Evolutionary conservation across 1,140 invertebrate genomes (phyloP).

Genomic region (Luehdorfia chinensis): DNA sequence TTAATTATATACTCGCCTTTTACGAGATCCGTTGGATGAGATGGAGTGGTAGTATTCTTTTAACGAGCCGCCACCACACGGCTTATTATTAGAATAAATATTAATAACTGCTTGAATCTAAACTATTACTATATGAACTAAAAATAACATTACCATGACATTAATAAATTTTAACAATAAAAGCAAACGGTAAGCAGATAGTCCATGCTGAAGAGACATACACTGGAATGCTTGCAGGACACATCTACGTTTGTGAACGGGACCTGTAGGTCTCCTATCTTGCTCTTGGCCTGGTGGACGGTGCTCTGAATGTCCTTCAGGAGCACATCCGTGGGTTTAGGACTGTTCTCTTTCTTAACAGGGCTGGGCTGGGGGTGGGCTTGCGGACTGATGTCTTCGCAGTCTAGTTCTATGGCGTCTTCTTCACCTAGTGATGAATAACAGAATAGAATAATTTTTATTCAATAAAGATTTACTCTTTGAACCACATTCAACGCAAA

Average conservation of each 20-base stretch:
- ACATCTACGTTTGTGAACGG: constrained; percentile 46
- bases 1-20: too few relatives aligned
- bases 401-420: constrained; percentile 62
- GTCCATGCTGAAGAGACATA: constrained; percentile 63
- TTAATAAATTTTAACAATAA: background rate
- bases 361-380: constrained; percentile 49
- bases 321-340: constrained; percentile 51
- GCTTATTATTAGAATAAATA: too few relatives aligned
- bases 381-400: constrained; percentile 18
- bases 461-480: too few relatives aligned
- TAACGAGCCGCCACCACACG: too few relatives aligned
- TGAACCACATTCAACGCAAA: background rate
- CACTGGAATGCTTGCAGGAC: constrained; percentile 51
- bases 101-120: too few relatives aligned
- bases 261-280: constrained; percentile 80
- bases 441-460: too few relatives aligned
- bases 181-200: constrained; percentile 42
- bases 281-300: constrained; percentile 78
- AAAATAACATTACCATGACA: too few relatives aligned
- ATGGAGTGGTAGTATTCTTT: too few relatives aligned
- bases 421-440: constrained; percentile 57
- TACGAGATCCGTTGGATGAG: too few relatives aligned
- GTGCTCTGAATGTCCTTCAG: constrained; percentile 76
- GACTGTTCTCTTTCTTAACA: constrained; percentile 46
- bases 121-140: too few relatives aligned